Conservation (phyloP, 2,113 vertebrate species). For the Poeciliopsis occidentalis region DNA sequence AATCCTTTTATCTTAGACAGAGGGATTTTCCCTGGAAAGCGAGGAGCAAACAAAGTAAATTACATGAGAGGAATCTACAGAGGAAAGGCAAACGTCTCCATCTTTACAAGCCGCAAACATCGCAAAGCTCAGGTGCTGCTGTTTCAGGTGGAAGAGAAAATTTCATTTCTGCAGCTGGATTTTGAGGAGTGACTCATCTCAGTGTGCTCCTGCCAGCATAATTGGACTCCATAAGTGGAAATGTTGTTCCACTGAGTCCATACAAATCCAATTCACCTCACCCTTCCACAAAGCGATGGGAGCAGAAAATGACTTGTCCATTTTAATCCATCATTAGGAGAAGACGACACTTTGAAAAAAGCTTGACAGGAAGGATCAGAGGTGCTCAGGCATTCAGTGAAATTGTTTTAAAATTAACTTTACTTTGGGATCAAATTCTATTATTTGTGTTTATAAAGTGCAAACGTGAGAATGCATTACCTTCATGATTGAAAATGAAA, state of each 20-base stretch:
- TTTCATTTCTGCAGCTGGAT: conserved; percentile 21
- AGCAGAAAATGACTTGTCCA: conserved; percentile 71
- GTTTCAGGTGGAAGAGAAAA: conserved; percentile 11
- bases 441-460: not conserved
- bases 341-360: conserved; percentile 42
- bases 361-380: conserved; percentile 8
- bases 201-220: conserved; percentile 60
- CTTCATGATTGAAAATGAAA: not conserved
- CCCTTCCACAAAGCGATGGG: conserved; percentile 56
- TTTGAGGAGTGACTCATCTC: conserved; percentile 50
- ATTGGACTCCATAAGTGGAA: conserved; percentile 70
- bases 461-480: not conserved
- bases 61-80: conserved; percentile 18
- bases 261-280: conserved; percentile 71
- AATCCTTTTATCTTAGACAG: conserved; percentile 1
- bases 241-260: conserved; percentile 57
- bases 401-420: conserved; percentile 18
- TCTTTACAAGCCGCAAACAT: conserved; percentile 18
- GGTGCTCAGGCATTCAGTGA: conserved; percentile 1
- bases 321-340: conserved; percentile 66
- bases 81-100: conserved; percentile 36
- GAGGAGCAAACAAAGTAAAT: conserved; percentile 36
- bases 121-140: conserved; percentile 20
- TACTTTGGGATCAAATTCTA: not conserved
- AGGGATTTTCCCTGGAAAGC: conserved; percentile 16